Conservation (phyloP, 2,888 invertebrate species). For the Xestobium rufovillosum region DNA sequence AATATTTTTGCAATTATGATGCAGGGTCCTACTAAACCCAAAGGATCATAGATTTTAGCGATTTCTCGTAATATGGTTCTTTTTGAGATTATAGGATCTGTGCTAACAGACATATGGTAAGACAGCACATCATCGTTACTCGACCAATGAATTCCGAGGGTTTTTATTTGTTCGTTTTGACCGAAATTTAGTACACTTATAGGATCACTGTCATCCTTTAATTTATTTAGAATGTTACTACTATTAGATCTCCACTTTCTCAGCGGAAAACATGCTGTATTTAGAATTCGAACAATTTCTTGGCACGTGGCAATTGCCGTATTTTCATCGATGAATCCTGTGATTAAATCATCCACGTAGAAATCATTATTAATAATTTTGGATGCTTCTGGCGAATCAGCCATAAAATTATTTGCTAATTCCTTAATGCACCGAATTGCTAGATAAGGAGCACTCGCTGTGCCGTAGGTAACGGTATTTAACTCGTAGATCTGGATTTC, state of each 20-base stretch:
- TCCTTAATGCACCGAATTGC: conserved; percentile 21
- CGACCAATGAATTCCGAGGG: background rate
- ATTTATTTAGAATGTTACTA: too few relatives aligned
- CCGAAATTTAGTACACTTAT: conserved; percentile 1
- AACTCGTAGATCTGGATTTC: conserved; percentile 19
- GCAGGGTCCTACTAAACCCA: too few relatives aligned
- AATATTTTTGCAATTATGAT: too few relatives aligned
- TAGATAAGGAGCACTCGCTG: conserved; percentile 21
- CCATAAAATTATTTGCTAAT: conserved; percentile 17
- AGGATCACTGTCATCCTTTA: too few relatives aligned
- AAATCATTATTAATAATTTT: conserved; percentile 16
- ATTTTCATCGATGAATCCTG: conserved; percentile 11
- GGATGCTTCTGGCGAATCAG: conserved; percentile 19
- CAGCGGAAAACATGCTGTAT: conserved; percentile 16
- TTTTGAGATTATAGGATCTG: background rate
- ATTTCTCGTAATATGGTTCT: too few relatives aligned
- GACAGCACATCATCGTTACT: conserved; percentile 2
- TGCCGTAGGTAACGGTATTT: conserved; percentile 25
- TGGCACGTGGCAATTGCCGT: background rate
- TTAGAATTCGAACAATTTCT: conserved; percentile 8
- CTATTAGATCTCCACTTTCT: too few relatives aligned
- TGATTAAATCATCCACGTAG: conserved; percentile 23
- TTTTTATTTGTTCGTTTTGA: background rate
- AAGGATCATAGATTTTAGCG: too few relatives aligned
- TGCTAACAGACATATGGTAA: background rate